Evolutionary conservation across 1,140 invertebrate genomes (phyloP), one percentile per base, ranked within the genome.

Genomic region (Caenorhabditis latens): DNA sequence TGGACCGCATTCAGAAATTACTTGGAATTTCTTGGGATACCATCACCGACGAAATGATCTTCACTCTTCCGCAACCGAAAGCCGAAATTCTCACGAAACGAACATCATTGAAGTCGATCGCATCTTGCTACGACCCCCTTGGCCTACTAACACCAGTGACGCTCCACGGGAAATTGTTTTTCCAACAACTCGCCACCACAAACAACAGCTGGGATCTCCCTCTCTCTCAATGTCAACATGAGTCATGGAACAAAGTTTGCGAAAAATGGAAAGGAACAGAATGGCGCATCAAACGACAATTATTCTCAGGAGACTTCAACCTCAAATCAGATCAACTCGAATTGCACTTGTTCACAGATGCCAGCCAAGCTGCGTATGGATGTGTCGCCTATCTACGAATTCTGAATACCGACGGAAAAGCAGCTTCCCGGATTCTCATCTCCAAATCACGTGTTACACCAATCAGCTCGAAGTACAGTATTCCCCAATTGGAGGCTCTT

Each of bases 281-380:
- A 50, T 50, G 50, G 50, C 50, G 50, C 50, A 9, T 50, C 9
- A 50, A 50, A 50, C 8, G 50, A 16, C 8, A 50, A 4, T 4
- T 50, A 9, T 50, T 50, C 50, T 16, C 50, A 9, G 50, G 4
- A 11, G 14, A 50, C 50, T 50, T 50, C 50, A 4, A 50, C 50
- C 8, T 50, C 50, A 50, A 50, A 0, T 11, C 50, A 50, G 50
- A 50, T 50, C 50, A 50, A 50, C 8, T 61, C 7, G 57, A 61
- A 61, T 19, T 61, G 8, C 57, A 61, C 57, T 8, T 61, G 11
- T 61, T 61, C 57, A 61, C 57, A 61, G 57, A 61, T 61, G 57
- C 57, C 57, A 61, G 57, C 4, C 16, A 61, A 24, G 7, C 8
- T n/a, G 57, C 57, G 7, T 61, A 50, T 16, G 50, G 50, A 9